Percentiles rank a stretch among this genome's conserved stretches.
These are phyloP conservation scores for Callaeas wilsoni DNA, from an alignment of 2,113 vertebrate species.

Conservation along the genomic window DNA sequence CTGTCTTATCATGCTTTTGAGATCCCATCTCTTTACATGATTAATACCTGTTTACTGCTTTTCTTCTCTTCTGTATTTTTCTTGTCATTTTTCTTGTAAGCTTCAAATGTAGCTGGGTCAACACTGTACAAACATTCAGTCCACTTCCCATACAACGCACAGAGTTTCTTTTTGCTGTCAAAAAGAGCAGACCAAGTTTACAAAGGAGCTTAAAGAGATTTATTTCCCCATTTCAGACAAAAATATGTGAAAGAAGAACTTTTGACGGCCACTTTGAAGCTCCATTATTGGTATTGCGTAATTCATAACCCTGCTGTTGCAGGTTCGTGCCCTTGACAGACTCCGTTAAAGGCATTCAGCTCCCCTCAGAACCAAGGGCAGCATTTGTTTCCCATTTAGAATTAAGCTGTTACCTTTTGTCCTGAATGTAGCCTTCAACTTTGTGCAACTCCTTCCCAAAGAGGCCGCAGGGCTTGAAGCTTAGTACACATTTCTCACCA, in stretches of 20 bases:
- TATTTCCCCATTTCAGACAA: neutral
- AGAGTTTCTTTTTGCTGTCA: constrained; percentile 92
- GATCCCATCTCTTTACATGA: neutral
- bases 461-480: constrained; percentile 93
- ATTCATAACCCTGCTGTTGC: neutral
- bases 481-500: constrained; percentile 90
- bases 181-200: neutral
- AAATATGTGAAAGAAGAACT: neutral
- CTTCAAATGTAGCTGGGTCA: constrained; percentile 81
- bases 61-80: constrained; percentile 90
- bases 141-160: constrained; percentile 95
- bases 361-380: neutral
- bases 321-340: neutral
- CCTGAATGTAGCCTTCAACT: constrained; percentile 96
- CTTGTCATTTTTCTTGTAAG: constrained; percentile 90
- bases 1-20: neutral
- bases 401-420: constrained; percentile 85
- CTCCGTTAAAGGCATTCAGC: neutral
- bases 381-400: neutral
- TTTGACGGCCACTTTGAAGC: neutral
- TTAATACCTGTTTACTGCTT: constrained; percentile 82
- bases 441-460: constrained; percentile 98
- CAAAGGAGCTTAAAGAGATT: neutral
- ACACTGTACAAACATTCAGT: constrained; percentile 92
- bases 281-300: neutral